A percentile compares a stretch with the other conserved stretches of the same genome.
phyloP scores from a whole-genome alignment of 2,797 vertebrate genomes.

The Cyprinella venusta region DNA sequence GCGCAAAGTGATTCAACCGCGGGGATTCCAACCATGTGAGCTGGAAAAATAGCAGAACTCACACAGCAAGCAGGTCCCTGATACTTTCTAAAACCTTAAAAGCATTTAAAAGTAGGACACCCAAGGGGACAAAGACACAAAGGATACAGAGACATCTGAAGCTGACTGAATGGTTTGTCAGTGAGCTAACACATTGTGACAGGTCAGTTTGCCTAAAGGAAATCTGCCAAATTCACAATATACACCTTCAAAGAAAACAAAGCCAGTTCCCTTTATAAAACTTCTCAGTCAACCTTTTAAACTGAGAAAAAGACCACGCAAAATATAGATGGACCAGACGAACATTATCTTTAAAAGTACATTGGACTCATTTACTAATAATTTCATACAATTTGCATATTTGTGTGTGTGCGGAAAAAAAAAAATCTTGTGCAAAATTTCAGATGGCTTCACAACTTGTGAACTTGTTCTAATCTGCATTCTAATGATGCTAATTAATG shows the following conservation, averaged over 20 bases:
- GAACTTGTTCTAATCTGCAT: background rate
- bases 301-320: background rate
- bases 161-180: conserved; percentile 28
- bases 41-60: conserved; percentile 28
- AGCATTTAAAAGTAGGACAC: conserved; percentile 44
- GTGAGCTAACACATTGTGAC: conserved; percentile 47
- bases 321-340: background rate
- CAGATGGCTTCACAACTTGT: background rate
- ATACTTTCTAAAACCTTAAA: conserved; percentile 52
- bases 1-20: conserved; percentile 43
- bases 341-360: background rate
- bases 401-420: background rate
- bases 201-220: conserved; percentile 45
- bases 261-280: conserved; percentile 19
- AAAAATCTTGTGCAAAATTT: background rate
- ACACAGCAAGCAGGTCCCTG: conserved; percentile 25
- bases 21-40: conserved; percentile 54
- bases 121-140: conserved; percentile 49
- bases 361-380: background rate
- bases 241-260: conserved; percentile 32
- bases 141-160: conserved; percentile 22
- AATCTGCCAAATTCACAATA: conserved; percentile 24
- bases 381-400: background rate
- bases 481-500: background rate
- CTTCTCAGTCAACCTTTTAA: background rate